Percentiles rank a stretch among this genome's conserved stretches.
These are phyloP conservation scores for Neolamprologus tretocephalus DNA, from an alignment of 2,113 vertebrate genomes.

Conservation along the genomic window DNA sequence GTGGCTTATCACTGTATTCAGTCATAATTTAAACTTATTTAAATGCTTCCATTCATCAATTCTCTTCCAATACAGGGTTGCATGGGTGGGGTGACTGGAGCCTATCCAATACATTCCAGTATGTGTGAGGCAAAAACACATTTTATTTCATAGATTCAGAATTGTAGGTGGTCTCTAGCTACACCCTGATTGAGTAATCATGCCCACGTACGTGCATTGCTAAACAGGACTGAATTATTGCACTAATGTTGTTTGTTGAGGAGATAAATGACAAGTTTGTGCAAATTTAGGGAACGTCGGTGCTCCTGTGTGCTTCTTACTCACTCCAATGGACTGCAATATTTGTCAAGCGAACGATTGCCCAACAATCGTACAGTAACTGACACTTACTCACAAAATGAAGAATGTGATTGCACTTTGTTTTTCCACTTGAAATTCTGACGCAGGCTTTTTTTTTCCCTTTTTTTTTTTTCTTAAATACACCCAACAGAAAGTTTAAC, in stretches of 20 bases:
- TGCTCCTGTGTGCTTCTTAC: not conserved
- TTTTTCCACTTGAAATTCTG: not conserved
- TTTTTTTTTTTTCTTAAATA: not conserved
- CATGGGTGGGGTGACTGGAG: not conserved
- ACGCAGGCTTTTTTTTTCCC: rapidly evolving
- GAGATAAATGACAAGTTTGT: not conserved
- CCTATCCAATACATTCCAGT: not conserved
- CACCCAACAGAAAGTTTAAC: not conserved
- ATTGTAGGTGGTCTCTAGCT: not conserved
- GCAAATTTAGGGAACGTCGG: not conserved
- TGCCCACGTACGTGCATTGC: not conserved
- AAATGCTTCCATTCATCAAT: not conserved
- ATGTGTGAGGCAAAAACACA: rapidly evolving
- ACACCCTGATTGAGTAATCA: not conserved
- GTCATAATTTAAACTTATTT: not conserved
- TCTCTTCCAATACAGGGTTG: not conserved
- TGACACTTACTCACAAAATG: not conserved
- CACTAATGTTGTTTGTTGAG: not conserved
- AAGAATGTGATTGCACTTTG: not conserved
- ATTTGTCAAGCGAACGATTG: not conserved
- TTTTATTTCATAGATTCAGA: not conserved
- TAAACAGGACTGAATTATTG: not conserved
- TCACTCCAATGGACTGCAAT: not conserved
- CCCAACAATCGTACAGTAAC: not conserved
- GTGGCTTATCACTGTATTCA: not conserved